A percentile compares a stretch with the other conserved stretches of the same genome.
Evolutionary conservation across 2,888 invertebrate genomes (phyloP).

Genomic region (Polyommatus iphigenia): DNA sequence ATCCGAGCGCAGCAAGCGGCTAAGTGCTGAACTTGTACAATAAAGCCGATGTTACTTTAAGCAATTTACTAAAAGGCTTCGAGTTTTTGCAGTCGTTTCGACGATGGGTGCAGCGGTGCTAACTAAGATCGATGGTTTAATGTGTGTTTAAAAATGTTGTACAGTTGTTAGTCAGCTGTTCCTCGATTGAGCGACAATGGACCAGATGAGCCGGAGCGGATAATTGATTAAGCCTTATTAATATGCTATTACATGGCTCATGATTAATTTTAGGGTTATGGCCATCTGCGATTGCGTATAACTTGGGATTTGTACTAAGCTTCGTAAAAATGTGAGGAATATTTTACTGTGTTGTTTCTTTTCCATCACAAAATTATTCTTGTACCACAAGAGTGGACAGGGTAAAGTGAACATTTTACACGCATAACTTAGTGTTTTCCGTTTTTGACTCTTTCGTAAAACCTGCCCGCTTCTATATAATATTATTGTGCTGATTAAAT

Average conservation of each 20-base stretch:
- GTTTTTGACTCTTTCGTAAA: too few species aligned
- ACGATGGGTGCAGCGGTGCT: slow-evolving; percentile 30
- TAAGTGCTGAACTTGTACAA: slow-evolving; percentile 16
- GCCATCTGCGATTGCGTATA: not conserved
- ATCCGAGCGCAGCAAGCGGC: not conserved
- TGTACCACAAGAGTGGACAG: too few species aligned
- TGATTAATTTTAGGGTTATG: not conserved
- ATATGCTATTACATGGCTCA: slow-evolving; percentile 6
- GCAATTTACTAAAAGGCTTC: slow-evolving; percentile 31
- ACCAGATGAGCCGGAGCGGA: slow-evolving; percentile 21
- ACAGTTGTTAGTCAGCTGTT: slow-evolving; percentile 29
- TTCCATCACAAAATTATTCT: too few species aligned
- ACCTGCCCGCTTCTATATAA: too few species aligned
- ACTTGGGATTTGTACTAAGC: not conserved
- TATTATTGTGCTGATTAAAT: too few species aligned
- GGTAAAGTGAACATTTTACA: too few species aligned
- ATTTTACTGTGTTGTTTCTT: not conserved
- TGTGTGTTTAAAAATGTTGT: slow-evolving; percentile 32
- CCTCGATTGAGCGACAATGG: slow-evolving; percentile 25
- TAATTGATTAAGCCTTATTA: slow-evolving; percentile 30
- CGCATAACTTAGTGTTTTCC: too few species aligned
- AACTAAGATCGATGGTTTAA: slow-evolving; percentile 31
- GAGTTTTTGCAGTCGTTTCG: slow-evolving; percentile 29
- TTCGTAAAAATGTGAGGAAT: too few species aligned
- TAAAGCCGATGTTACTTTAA: slow-evolving; percentile 30